Base-by-base conservation (phyloP, 2,888 invertebrate genomes). In the Spicauda simplicius region DNA sequence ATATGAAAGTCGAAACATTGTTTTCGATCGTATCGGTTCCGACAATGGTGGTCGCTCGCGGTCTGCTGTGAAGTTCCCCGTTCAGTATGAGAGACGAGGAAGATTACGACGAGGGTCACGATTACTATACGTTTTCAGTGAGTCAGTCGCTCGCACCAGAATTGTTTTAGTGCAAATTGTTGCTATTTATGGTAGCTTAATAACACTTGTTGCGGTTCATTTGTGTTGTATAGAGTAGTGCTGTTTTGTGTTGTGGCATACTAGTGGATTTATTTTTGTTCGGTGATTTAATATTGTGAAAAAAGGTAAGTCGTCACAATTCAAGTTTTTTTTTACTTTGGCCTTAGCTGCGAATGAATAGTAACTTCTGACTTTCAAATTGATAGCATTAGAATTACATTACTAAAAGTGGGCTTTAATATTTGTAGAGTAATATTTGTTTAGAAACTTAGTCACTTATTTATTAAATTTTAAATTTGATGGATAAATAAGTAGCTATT, bases 61-160 rank as follows among this genome's bases (percentile, higher is more conserved):
- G 37, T 58, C 52, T 3, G 25, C 10, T 59, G 53, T 59, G 45
- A 65, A 18, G 12, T 45, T 25, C 16, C 25, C 37, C 57, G 37
- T 41, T 48, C 65, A 65, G 65, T 59, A 65, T 30, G 18, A 41
- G 59, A 19, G 56, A 63, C 41, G 65, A 65, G 6, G 45, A 48
- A n/a, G 56, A 65, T 12, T 65, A 59, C 57, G 71, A 70, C 50
- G 59, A 70, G 33, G 64, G 69, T 58, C 56, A 59, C 57, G 64
- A 61, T 16, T 60, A 53, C 64, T 56, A 68, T 56, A 62, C 54
- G 12, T 57, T 58, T 56, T 48, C 65, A 68, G 71, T 71, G 64
- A 68, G 71, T 71, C 60, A 69, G 54, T 52, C 10, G 30, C 25
- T 19, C n/a, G 57, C 37, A 48, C 25, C 52, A 59, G 58, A 10